Percentiles rank a stretch among this genome's conserved stretches.
phyloP scores from a whole-genome alignment of 2,888 invertebrate species.

The Pseudococcus longispinus region DNA sequence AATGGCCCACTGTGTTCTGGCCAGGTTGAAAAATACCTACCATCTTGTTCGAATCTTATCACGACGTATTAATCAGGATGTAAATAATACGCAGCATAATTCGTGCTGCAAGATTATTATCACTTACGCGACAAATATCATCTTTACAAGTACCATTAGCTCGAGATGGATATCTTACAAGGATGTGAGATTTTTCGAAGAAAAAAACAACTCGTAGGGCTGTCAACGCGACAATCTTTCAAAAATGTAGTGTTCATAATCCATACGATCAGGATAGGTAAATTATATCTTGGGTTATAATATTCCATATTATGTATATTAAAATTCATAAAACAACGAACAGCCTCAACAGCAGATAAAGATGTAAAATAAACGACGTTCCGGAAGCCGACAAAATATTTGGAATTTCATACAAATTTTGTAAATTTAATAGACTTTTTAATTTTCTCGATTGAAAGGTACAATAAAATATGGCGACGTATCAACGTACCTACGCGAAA shows the following conservation, averaged over 20 bases:
- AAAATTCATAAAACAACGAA: background rate
- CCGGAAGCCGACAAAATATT: conserved; percentile 30
- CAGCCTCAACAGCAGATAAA: background rate
- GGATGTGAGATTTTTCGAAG: background rate
- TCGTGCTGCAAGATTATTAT: conserved; percentile 16
- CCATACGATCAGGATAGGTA: background rate
- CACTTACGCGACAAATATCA: conserved; percentile 16
- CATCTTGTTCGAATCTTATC: background rate
- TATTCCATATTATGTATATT: background rate
- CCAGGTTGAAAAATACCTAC: background rate
- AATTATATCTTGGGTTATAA: background rate
- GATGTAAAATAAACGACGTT: background rate
- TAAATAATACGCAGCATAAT: conserved; percentile 7
- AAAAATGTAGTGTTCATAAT: background rate
- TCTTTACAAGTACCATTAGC: conserved; percentile 14
- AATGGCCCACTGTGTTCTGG: background rate
- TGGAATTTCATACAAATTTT: background rate
- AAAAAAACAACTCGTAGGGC: background rate
- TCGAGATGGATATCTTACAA: background rate
- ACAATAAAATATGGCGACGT: background rate
- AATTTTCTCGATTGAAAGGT: background rate
- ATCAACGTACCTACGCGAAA: background rate
- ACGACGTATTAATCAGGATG: background rate
- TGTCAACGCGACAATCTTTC: conserved; percentile 4
- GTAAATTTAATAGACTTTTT: background rate